Evolutionary conservation across 2,113 vertebrate genomes (phyloP), one percentile per base, ranked within the genome.

Genomic region (Pica pica): DNA sequence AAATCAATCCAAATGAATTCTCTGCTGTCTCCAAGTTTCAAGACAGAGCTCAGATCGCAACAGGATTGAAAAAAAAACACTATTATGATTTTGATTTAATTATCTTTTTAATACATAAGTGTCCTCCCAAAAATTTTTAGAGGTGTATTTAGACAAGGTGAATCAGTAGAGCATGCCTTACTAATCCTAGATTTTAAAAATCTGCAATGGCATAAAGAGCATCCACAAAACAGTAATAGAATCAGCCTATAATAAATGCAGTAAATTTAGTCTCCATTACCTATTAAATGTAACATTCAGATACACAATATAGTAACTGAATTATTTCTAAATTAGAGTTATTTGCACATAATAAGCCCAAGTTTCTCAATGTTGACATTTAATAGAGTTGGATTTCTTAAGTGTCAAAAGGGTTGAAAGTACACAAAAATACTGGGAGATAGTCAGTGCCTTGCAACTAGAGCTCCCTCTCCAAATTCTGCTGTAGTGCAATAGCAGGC

Each of bases 401-500:
- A 95, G 79, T 47, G 39, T 85, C 93, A 79, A 76, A 91, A 95
- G 73, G n/a, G 47, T 65, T 95, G 83, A 93, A 37, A 94, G 35
- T 4, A 92, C 37, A 85, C 37, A 83, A 84, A 92, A 93, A 79
- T 31, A 84, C 41, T 33, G 64, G 10, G 14, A 94, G 83, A 82
- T 12, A 42, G 8, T 26, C 47, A 94, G 35, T 21, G 63, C 81
- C 65, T 74, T 53, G 74, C 56, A 91, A 78, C 76, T 69, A 44
- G 65, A 87, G 68, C 60, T 92, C 53, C 55, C 53, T 55, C 69
- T 88, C 78, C 79, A 94, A 90, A 75, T 92, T 94, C 90, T 67
- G 92, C 93, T 88, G 64, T 57, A 95, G 77, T 53, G 82, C 93
- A 95, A 37, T 81, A 96, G 96, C 69, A 96, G 96, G 78, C 90